Base-by-base conservation (phyloP, 2,888 invertebrate species). In the Andricus quercusramuli region DNA sequence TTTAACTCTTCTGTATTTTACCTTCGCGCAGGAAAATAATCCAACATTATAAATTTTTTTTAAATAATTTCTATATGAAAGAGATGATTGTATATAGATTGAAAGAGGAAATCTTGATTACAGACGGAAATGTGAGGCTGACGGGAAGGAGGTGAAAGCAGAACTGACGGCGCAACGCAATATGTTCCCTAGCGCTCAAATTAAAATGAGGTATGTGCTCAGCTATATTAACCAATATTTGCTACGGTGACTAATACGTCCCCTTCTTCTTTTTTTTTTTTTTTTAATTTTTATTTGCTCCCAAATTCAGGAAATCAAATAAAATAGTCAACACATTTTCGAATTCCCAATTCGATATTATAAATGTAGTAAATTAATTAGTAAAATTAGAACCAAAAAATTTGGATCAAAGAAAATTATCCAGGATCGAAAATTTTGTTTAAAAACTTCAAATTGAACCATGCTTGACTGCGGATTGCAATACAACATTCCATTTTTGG, bases 121-220 rank as follows among this genome's bases (percentile, higher is more conserved):
- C 90, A 92, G 92, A 88, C 92, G 92, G 91, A 92, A 92, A 92
- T 92, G 92, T 92, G 92, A 92, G 89, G 91, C 90, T 86, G 92
- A 92, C 85, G 92, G 90, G 85, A 92, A 92, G 90, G 92, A 92
- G 89, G 89, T 89, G 86, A 92, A 92, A 89, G 88, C 91, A 84
- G 92, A 92, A 87, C 87, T 92, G 88, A 87, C 90, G 90, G 89
- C 89, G 83, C 92, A 92, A 86, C 91, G 92, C 92, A 92, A 90
- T 92, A 93, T 93, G 92, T 92, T 92, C 89, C 92, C 92, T 88
- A 92, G 92, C 91, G 91, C 92, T 88, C 92, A 92, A 91, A 92
- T 92, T 90, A 92, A 92, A 92, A 92, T 92, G 92, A 92, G 92
- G 92, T 92, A 90, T 86, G 84, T 85, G 81, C 79, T 82, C 51